These are phyloP conservation scores for Drosophila pullipes DNA, from an alignment of 2,888 invertebrate genomes.

Conservation along the genomic window DNA sequence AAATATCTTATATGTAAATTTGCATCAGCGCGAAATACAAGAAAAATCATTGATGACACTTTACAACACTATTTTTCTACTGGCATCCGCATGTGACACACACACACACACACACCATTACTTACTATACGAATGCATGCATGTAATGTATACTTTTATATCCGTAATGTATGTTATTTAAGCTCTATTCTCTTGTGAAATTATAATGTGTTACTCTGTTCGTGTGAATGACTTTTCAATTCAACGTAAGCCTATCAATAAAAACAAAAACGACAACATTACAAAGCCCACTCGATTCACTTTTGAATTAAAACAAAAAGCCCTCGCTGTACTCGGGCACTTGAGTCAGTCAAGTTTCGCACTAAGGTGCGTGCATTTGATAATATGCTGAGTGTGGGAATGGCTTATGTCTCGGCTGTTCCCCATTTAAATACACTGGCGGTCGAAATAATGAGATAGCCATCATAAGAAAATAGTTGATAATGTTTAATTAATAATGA, in stretches of 20 bases:
- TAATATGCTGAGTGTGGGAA: background rate
- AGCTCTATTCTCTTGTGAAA: conserved; percentile 72
- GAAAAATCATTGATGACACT: conserved; percentile 29
- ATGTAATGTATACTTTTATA: conserved; percentile 50
- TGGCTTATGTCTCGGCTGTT: conserved; percentile 10
- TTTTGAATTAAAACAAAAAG: background rate
- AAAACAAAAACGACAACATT: conserved; percentile 35
- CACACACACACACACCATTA: conserved; percentile 38
- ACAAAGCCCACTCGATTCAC: conserved; percentile 1
- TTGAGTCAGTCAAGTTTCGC: background rate
- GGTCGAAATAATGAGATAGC: background rate
- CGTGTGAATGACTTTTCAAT: conserved; percentile 67
- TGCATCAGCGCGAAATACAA: conserved; percentile 43
- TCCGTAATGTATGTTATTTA: conserved; percentile 62
- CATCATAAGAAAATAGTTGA: too few relatives aligned
- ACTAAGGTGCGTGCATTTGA: background rate
- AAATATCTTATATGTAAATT: conserved; percentile 67
- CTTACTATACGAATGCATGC: conserved; percentile 43
- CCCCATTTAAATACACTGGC: conserved; percentile 3
- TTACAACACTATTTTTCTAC: conserved; percentile 48
- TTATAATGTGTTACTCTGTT: conserved; percentile 59
- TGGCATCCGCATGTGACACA: conserved; percentile 56
- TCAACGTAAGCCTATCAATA: conserved; percentile 57
- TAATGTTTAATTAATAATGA: background rate
- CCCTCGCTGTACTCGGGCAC: background rate